Evolutionary conservation across 1,140 invertebrate genomes (phyloP).

Genomic region (Plodia interpunctella): DNA sequence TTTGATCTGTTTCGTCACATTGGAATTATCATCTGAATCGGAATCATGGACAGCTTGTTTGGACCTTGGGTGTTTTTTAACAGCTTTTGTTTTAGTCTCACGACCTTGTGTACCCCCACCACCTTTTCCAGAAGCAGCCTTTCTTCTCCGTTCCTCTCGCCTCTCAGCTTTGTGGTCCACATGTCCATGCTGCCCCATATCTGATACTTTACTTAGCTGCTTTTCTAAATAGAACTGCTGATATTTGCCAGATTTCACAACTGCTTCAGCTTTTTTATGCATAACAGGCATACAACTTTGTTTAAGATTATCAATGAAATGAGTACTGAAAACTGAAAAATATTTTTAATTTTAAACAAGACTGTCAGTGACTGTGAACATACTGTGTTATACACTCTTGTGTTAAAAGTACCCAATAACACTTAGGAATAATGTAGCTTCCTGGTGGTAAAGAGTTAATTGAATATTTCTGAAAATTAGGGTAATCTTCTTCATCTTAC

Average conservation of each 20-base stretch:
- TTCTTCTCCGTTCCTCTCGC: slow-evolving; percentile 92
- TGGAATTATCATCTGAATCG: slow-evolving; percentile 80
- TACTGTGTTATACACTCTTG: too few species aligned
- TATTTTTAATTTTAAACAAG: slow-evolving; percentile 15
- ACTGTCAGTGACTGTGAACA: too few species aligned
- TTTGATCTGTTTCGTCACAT: slow-evolving; percentile 54
- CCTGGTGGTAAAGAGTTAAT: too few species aligned
- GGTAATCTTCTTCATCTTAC: too few species aligned
- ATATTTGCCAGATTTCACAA: slow-evolving; percentile 82
- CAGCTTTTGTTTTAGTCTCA: slow-evolving; percentile 96
- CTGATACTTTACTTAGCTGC: slow-evolving; percentile 75
- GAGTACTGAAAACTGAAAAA: slow-evolving; percentile 78
- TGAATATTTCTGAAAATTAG: too few species aligned
- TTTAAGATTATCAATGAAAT: slow-evolving; percentile 84
- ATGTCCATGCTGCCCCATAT: slow-evolving; percentile 52
- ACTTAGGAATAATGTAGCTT: too few species aligned
- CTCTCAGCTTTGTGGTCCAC: slow-evolving; percentile 83
- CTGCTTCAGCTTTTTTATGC: slow-evolving; percentile 84
- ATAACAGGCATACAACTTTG: slow-evolving; percentile 83
- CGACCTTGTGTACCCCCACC: slow-evolving; percentile 94
- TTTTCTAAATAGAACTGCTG: slow-evolving; percentile 80
- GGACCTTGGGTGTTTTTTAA: slow-evolving; percentile 84
- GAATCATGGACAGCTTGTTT: slow-evolving; percentile 74
- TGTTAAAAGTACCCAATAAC: too few species aligned
- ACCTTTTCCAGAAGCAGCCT: slow-evolving; percentile 89